Conservation (phyloP, 1,140 invertebrate genomes). For the Zelostemma sp. region DNA sequence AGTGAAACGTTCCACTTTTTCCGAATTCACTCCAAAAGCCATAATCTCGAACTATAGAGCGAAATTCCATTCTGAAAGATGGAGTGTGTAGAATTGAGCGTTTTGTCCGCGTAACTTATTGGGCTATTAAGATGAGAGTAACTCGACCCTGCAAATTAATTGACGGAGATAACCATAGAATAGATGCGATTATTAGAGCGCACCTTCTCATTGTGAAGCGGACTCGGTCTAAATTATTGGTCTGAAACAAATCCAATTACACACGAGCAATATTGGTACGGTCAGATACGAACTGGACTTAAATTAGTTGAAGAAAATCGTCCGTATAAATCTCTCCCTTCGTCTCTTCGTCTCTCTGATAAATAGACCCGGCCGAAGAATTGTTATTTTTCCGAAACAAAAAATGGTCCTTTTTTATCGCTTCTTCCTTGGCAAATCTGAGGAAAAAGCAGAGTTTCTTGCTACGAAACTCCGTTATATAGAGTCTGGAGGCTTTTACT, state of each 20-base stretch:
- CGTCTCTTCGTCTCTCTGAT: neutral
- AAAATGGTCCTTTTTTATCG: too few species aligned
- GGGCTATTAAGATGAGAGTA: too few species aligned
- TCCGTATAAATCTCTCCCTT: neutral
- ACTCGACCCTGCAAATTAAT: neutral
- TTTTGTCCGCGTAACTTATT: too few species aligned
- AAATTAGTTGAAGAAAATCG: neutral
- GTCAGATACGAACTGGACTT: neutral
- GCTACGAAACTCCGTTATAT: too few species aligned
- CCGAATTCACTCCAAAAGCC: too few species aligned
- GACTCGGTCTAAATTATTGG: neutral
- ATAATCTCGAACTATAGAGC: too few species aligned
- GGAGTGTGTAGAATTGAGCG: too few species aligned
- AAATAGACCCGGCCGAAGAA: neutral
- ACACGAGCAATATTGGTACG: neutral
- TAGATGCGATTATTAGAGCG: neutral
- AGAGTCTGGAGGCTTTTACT: neutral
- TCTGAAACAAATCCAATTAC: constrained; percentile 2
- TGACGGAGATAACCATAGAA: neutral
- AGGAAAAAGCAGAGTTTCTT: too few species aligned
- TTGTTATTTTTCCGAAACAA: neutral
- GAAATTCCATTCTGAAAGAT: too few species aligned
- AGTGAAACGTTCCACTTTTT: too few species aligned
- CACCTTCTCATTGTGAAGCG: neutral
- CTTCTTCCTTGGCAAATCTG: too few species aligned